Evolutionary conservation across 2,888 invertebrate species (phyloP), one percentile per base, ranked within the genome.

Genomic region (Trissolcus brochymenae): DNA sequence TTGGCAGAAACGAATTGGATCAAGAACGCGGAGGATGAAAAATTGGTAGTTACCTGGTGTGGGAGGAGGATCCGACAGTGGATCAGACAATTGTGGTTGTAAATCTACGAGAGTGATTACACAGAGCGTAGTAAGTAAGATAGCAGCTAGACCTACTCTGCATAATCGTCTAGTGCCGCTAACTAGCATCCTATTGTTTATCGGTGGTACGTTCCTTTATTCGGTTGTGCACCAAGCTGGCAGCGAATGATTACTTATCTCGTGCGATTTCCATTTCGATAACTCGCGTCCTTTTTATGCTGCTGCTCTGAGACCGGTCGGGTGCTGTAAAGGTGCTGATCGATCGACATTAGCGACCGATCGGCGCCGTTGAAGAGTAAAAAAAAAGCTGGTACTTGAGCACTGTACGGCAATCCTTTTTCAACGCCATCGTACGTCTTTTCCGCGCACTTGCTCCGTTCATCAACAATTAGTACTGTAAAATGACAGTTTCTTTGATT

Each of bases 41-140:
- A 46, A 16, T 35, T 7, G 9, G 35, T 35, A 72, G 21, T 57
- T 84, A 87, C 87, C 87, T 82, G 84, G 83, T 73, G 85, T 87
- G 79, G 87, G 85, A 81, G 87, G 85, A 80, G 85, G 84, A 71
- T 84, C 85, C 64, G 84, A 83, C 78, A 86, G 82, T 54, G 84
- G 83, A 82, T 87, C 87, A 82, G 86, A 86, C 82, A 87, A 83
- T 81, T 85, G 85, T 1, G 84, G 87, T 79, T 86, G 87, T 81
- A 86, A 84, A 81, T 87, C 87, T 56, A 87, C 81, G 56, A 87
- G 84, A 80, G 86, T 86, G 78, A 87, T 84, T 80, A 85, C 84
- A 82, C 86, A 87, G 79, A 87, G 82, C 77, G 87, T 87, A 68
- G 87, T 87, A 80, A 86, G 85, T 80, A 87, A 78, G 77, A 87